These are phyloP conservation scores for Blomia tropicalis DNA, from an alignment of 2,888 invertebrate genomes.

Conservation along the genomic window DNA sequence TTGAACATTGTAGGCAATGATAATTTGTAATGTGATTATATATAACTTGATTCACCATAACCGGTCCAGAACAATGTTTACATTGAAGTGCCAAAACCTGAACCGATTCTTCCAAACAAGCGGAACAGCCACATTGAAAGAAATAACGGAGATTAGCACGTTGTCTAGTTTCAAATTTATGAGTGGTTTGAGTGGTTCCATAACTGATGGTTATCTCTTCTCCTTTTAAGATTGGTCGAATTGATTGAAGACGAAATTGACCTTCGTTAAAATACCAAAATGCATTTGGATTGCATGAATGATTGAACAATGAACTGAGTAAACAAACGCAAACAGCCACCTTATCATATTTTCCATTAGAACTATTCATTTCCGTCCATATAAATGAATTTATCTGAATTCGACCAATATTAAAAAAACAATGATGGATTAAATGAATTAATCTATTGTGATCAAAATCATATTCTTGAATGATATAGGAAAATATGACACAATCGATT, in stretches of 20 bases:
- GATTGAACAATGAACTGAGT: background rate
- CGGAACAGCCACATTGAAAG: background rate
- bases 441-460: background rate
- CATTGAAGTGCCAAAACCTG: background rate
- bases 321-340: no score
- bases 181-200: background rate
- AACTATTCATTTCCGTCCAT: background rate
- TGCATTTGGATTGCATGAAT: background rate
- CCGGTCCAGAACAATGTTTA: background rate
- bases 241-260: background rate
- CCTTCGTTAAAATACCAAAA: background rate
- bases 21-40: background rate
- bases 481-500: background rate
- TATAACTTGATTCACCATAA: background rate
- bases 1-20: background rate
- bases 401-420: background rate
- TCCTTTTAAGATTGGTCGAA: background rate
- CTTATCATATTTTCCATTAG: background rate
- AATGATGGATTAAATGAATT: background rate
- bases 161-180: background rate
- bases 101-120: background rate
- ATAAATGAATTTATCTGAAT: background rate
- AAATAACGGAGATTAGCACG: background rate
- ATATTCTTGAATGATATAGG: background rate
- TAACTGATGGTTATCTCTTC: constrained; percentile 5